Evolutionary conservation across 2,113 vertebrate species (phyloP), one percentile per base, ranked within the genome.

Genomic region (Bucco capensis): DNA sequence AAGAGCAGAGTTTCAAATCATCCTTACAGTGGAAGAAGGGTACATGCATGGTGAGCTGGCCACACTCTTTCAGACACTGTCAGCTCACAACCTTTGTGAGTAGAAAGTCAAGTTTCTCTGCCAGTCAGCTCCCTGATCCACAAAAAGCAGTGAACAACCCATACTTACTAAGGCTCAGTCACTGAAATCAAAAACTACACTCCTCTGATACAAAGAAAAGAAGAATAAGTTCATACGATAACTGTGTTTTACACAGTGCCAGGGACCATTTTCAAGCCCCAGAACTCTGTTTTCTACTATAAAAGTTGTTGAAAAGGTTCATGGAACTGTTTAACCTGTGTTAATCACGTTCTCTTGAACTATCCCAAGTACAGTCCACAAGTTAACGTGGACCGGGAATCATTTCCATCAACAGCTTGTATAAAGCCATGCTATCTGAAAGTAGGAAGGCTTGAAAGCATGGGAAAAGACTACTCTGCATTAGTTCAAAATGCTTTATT

Each of bases 241-340:
- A 37, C 40, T 79, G 8, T 42, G 56, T 79, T 89, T 64, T 58
- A 62, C 23, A 62, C 15, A 38, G 28, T 44, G 9, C 27, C 21
- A 84, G 15, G 15, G 33, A 42, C 15, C 10, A 46, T 31, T 81
- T 33, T 24, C 24, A 71, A 47, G 56, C 22, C 14, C 6, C 33
- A 66, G 23, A 74, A 81, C 8, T 33, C 25, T 37, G 40, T 64
- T 42, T 60, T 47, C 33, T 62, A 25, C 13, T 27, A 69, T 35
- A 12, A 65, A 86, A 56, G 9, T 46, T 54, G 18, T n/a, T 67
- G 37, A 14, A 65, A 84, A 71, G 5, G 7, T 13, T 38, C 10
- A 31, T 37, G 35, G 40, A 87, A n/a, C 5, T 19, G 8, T 27
- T 71, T 64, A 64, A 67, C 9, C 11, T 35, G 7, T 0, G 0